Evolutionary conservation across 2,888 invertebrate species (phyloP).

Genomic region (Drosophila ochracea): DNA sequence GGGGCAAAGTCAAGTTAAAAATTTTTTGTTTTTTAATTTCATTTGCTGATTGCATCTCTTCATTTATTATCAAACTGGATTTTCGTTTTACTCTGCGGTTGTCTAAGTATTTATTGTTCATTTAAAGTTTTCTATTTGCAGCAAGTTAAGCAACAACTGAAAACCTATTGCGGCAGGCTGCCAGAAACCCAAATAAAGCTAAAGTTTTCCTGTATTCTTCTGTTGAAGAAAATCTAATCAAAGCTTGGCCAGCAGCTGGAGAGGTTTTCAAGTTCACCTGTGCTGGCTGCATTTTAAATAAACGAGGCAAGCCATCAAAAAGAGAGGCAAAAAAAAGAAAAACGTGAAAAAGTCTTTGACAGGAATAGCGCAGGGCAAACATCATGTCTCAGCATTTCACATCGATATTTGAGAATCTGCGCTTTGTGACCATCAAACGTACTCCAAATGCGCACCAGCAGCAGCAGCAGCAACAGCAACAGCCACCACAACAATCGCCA

Average conservation of each 20-base stretch:
- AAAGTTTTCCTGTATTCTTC: conserved; percentile 35
- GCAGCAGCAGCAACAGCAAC: conserved; percentile 53
- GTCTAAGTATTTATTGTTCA: conserved; percentile 25
- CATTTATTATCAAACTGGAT: neutral
- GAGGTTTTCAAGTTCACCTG: conserved; percentile 63
- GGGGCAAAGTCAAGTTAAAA: neutral
- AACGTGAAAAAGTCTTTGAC: conserved; percentile 19
- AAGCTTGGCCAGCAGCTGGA: conserved; percentile 51
- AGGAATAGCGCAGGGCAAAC: conserved; percentile 27
- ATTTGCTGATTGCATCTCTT: neutral
- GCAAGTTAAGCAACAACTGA: conserved; percentile 19
- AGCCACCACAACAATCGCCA: conserved; percentile 54
- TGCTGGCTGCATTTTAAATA: conserved; percentile 68
- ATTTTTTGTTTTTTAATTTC: neutral
- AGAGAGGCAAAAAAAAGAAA: conserved; percentile 8
- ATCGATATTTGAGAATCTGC: conserved; percentile 84
- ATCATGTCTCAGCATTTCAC: conserved; percentile 85
- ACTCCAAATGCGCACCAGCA: conserved; percentile 66
- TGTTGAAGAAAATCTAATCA: conserved; percentile 70
- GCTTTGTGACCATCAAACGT: conserved; percentile 81
- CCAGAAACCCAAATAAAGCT: conserved; percentile 9
- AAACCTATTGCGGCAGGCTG: conserved; percentile 34
- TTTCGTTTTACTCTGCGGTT: neutral
- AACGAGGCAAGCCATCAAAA: conserved; percentile 54
- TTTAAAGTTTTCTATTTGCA: conserved; percentile 43